Conservation (phyloP, 2,888 invertebrate species). For the Drosophila pseudotakahashii region DNA sequence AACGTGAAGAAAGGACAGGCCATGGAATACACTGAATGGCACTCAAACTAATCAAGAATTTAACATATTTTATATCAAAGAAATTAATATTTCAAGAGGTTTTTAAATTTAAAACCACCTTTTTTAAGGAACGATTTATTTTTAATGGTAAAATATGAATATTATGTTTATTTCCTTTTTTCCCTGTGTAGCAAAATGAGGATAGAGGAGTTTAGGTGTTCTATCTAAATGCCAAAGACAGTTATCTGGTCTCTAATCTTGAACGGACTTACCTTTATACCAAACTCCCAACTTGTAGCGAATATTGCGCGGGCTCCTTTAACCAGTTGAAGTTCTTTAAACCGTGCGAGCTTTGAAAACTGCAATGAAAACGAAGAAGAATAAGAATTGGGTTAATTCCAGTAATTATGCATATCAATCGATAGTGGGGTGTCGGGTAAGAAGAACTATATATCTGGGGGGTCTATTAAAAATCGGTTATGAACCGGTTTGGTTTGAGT, state of each 20-base stretch:
- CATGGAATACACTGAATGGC: constrained; percentile 7
- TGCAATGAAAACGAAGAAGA: constrained; percentile 24
- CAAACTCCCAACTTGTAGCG: background rate
- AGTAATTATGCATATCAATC: constrained; percentile 15
- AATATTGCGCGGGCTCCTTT: background rate
- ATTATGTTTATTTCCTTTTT: background rate
- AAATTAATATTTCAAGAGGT: background rate
- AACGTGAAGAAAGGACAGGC: constrained; percentile 42
- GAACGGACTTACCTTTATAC: constrained; percentile 26
- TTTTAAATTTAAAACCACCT: too few relatives aligned
- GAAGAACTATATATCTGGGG: too few relatives aligned
- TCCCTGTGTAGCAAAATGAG: background rate
- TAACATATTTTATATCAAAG: background rate
- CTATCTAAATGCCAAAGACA: constrained; percentile 33
- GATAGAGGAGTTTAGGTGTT: background rate
- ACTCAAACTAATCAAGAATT: background rate
- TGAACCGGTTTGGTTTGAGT: background rate
- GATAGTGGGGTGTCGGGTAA: background rate
- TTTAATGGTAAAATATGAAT: background rate
- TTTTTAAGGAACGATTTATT: too few relatives aligned
- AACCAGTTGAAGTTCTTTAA: constrained; percentile 5
- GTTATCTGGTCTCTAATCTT: constrained; percentile 13
- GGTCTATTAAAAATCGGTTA: constrained; percentile 5
- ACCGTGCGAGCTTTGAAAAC: constrained; percentile 19
- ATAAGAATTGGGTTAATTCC: constrained; percentile 24